These are phyloP conservation scores for Menidia menidia DNA, from an alignment of 2,797 vertebrate genomes.

Conservation along the genomic window DNA sequence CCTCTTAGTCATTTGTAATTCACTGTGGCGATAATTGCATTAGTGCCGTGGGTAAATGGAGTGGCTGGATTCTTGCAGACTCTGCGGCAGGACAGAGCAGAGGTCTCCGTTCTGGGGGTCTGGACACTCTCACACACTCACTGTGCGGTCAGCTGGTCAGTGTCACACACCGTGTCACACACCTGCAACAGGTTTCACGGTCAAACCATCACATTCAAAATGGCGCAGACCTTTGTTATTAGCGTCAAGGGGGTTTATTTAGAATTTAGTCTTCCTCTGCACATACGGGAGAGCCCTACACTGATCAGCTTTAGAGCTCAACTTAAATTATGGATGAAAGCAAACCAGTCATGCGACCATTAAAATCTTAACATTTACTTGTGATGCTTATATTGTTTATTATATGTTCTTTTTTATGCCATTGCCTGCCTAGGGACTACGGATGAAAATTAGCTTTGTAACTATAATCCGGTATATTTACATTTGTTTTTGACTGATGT, in stretches of 20 bases:
- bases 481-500: too few species aligned
- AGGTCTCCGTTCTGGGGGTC: conserved; percentile 37
- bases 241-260: conserved; percentile 23
- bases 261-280: too few species aligned
- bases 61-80: conserved; percentile 58
- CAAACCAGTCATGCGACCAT: too few species aligned
- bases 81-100: conserved; percentile 50
- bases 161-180: conserved; percentile 75
- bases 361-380: too few species aligned
- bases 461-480: too few species aligned
- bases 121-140: conserved; percentile 38
- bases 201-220: conserved; percentile 31
- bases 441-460: too few species aligned
- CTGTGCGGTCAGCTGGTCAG: conserved; percentile 60
- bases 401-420: too few species aligned
- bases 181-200: conserved; percentile 50
- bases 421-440: too few species aligned
- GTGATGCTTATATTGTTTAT: too few species aligned
- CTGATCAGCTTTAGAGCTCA: too few species aligned
- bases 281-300: too few species aligned
- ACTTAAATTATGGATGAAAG: too few species aligned
- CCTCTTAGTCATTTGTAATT: conserved; percentile 69
- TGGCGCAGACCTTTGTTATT: conserved; percentile 11
- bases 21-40: conserved; percentile 76
- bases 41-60: conserved; percentile 77